Base-by-base conservation (phyloP, 2,113 vertebrate genomes). In the Oreotragus oreotragus region DNA sequence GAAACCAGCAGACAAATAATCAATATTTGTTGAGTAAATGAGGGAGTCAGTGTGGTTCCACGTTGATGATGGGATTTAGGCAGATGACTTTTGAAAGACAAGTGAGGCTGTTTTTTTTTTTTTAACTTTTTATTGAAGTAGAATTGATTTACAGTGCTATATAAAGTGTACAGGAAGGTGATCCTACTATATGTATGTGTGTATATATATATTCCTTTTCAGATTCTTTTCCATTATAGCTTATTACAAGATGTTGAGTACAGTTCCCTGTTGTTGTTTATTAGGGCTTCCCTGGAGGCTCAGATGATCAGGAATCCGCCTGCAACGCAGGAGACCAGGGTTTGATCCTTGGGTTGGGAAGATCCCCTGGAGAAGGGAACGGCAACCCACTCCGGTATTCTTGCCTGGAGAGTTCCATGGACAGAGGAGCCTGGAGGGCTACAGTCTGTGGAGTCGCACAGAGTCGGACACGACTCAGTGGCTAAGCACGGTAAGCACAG, bases 51-150 rank as follows among this genome's bases (percentile, higher is more conserved):
- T 39, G 39, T 49, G 39, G 23, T 60, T 49, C 49, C 16, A n/a
- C 15, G 12, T 5, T 36, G 51, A 10, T 23, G 15, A 60, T 10
- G 45, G 25, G 28, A 84, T 55, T 39, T 8, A 51, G 58, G 77
- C 49, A 81, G 49, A 39, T 70, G 80, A 45, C 60, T 57, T 84
- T 19, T 70, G 36, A 58, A 58, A 36, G 81, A 84, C 62, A 92
- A 57, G 45, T 27, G 36, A 92, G 21, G 28, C 39, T 57, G 9
- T 13, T 30, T 62, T 39, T 36, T 39, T 36, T 66, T 43, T 73
- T 36, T 23, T 0, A 25, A 70, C n/a, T 39, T 43, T 73, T 73
- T 13, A 73, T 73, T 73, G 36, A 43, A 73, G 70, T 27, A 73
- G 70, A 25, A 21, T 73, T 39, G 70, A 73, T 73, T 73, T 73